Evolutionary conservation across 2,797 vertebrate genomes (phyloP), one percentile per base, ranked within the genome.

Genomic region (Merluccius polli): DNA sequence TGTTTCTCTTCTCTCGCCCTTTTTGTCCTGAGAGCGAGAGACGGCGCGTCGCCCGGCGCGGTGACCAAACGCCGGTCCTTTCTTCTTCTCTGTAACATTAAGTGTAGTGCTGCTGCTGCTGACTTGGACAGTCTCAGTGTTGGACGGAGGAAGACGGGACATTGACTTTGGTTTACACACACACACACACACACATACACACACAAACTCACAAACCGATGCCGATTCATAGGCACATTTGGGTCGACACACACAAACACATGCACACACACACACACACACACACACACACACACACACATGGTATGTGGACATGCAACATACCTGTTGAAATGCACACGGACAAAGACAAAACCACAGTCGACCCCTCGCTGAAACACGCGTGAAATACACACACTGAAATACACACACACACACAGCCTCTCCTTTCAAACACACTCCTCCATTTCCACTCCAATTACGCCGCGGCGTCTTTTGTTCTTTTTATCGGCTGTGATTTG

Each of bases 401-500:
- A 24, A 74, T 16, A 65, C 52, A 76, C 71, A 71, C 71, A 52
- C 67, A 48, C 72, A 71, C 73, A 71, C 70, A 67, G 30, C 69
- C 33, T 74, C 67, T 73, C 77, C 73, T 71, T 73, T 74, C 73
- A 48, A 67, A 71, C 21, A 31, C 16, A 44, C 6, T 78, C 41
- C 76, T 52, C 77, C 67, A 77, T 78, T 80, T 79, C 78, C 76
- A 52, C 65, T 72, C 18, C 11, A 44, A n/a, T 30, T n/a, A 48
- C 6, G 31, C 72, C 65, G 48, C 36, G 68, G 38, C 32, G 76
- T 78, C 73, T 10, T 52, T 65, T 52, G 41, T 36, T 80, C 77
- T 72, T 75, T n/a, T 72, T 75, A 74, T 75, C 79, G 38, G 63
- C 73, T 79, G 77, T 82, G 83, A 73, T 83, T 77, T 79, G 72